Evolutionary conservation across 2,888 invertebrate species (phyloP), one percentile per base, ranked within the genome.

Genomic region (Rhaphigaster nebulosa): DNA sequence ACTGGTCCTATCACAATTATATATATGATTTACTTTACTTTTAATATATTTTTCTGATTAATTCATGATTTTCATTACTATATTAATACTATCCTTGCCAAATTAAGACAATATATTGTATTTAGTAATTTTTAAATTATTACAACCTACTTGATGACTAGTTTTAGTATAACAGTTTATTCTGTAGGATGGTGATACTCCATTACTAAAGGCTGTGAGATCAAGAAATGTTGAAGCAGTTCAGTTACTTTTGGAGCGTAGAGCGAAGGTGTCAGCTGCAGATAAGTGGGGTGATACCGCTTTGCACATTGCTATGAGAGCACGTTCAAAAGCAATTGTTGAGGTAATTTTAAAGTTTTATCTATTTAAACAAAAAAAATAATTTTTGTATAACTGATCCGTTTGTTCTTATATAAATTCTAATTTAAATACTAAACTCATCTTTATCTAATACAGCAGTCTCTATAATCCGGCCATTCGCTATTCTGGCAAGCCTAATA

Each of bases 291-390:
- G 99, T 0, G 99, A 99, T 94, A 99, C 99, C 70, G 97, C 97
- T 38, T 95, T 99, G 76, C 99, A 99, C 94, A 97, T 99, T 92
- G 98, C 99, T 0, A 98, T 99, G 97, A 95, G 99, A 91, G 98
- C 99, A 0, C 95, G 92, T 26, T 92, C 92, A 15, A 92, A 92
- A 91, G 92, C 90, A 38, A 92, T 92, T 29, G 92, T 91, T 18
- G 92, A 92, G 91, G 87, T 91, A 91, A 18, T 50, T 41, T 38
- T 38, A 41, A 5, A 5, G 29, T 65, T 13, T 0, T 65, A 50
- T 52, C 5, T n/a, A 12, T 87, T 52, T 34, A 18, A 12, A 38
- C 6, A 34, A n/a, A 38, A n/a, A 45, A 23, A 2, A 23, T 38
- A 8, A 45, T 23, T 26, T 38, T 12, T 38, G 23, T 41, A 1